Conservation (phyloP, 2,113 vertebrate species). For the Callaeas wilsoni region DNA sequence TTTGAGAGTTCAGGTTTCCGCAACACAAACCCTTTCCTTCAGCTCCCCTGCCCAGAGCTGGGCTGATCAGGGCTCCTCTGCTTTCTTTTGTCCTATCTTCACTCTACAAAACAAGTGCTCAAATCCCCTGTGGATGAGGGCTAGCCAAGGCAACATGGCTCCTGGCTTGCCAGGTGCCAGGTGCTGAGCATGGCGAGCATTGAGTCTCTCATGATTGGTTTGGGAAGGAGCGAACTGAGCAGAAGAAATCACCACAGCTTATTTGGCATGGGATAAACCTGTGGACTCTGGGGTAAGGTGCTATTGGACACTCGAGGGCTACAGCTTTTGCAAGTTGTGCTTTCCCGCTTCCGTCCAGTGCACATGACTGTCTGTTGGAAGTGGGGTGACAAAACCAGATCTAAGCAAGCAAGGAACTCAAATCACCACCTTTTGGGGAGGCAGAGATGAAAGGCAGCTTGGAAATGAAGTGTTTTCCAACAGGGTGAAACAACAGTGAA, state of each 20-base stretch:
- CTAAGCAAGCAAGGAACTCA: neutral
- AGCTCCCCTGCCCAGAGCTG: fast-evolving
- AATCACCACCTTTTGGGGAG: neutral
- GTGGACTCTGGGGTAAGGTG: neutral
- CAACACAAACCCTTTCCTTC: neutral
- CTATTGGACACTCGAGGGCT: neutral
- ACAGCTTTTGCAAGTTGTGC: neutral
- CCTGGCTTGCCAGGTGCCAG: neutral
- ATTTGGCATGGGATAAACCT: neutral
- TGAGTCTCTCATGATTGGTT: neutral
- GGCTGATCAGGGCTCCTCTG: neutral
- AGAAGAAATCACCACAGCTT: neutral
- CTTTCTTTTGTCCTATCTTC: neutral
- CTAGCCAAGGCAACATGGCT: fast-evolving
- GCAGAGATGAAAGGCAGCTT: neutral
- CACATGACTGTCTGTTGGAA: neutral
- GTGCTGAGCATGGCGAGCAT: fast-evolving
- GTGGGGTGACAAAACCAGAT: neutral
- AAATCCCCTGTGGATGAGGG: fast-evolving
- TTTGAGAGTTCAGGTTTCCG: neutral
- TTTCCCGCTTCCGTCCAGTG: neutral
- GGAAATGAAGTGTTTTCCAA: neutral
- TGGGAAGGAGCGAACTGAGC: neutral
- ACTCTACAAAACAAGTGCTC: neutral
- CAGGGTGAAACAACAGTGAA: neutral